Evolutionary conservation across 30 jellyfish, hydroid and myxozoan genomes (phyloP), one percentile per base, ranked within the genome.

Genomic region (Hydractinia echinata): DNA sequence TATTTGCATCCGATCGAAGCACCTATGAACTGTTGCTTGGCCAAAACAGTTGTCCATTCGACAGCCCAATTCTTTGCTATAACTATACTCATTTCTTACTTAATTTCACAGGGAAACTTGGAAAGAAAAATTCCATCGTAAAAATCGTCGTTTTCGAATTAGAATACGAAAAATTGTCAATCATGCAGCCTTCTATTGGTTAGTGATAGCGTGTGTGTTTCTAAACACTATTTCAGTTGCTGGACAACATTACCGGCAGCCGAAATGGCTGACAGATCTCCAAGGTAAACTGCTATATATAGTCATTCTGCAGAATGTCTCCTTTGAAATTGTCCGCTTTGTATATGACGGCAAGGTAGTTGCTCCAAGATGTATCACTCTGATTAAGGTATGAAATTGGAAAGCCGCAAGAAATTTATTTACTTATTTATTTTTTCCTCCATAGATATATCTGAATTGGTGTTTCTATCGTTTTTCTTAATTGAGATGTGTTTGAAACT

Each of bases 161-260:
- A 71, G 70, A 50, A 84, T 88, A 62, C 81, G 87, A 66, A 76
- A 88, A 55, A 39, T 91, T 4, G 98, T 91, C 18, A 82, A 86
- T 19, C 98, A 91, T 71, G 86, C 92, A 0, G 96, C 84, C 19
- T 92, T 82, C 83, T 92, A 86, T 79, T 92, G 98, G 98, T 67
- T 85, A 10, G 94, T 92, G 67, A 83, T 86, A 7, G 80, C 87
- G 4, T 86, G 92, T 74, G 96, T 92, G 62, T 87, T 84, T 54
- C 76, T 92, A 71, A 92, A 92, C 54, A 86, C 98, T 18, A 87
- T 84, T n/a, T 86, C 96, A 0, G 96, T 92, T n/a, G 98, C 98
- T 20, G 95, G 83, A 54, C 94, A 92, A 56, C 89, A 92, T 64
- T 92, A 92, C 66, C 73, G 80, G 20, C 98, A 92, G 76, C 98